Conservation (phyloP, 2,113 vertebrate species). For the Grammomys dolichurus region DNA sequence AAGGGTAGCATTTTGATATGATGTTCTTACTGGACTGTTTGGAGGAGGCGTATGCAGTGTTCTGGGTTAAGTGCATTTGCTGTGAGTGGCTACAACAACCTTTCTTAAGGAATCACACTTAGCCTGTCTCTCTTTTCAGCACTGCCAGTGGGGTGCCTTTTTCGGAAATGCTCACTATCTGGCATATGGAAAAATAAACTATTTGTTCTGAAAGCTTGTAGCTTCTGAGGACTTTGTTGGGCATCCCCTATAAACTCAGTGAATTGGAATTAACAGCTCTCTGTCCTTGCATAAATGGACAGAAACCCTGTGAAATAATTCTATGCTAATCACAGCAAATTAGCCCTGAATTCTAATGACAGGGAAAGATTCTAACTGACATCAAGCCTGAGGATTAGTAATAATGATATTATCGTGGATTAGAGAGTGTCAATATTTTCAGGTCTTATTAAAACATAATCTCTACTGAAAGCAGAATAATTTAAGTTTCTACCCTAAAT, state of each 20-base stretch:
- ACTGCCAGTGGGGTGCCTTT: slow-evolving; percentile 80
- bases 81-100: slow-evolving; percentile 78
- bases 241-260: slow-evolving; percentile 82
- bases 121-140: slow-evolving; percentile 81
- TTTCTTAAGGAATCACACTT: slow-evolving; percentile 81
- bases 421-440: slow-evolving; percentile 72
- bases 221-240: slow-evolving; percentile 81
- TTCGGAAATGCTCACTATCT: slow-evolving; percentile 61
- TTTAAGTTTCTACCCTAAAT: neutral
- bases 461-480: slow-evolving; percentile 56
- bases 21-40: slow-evolving; percentile 85
- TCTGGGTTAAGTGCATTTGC: slow-evolving; percentile 81
- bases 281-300: slow-evolving; percentile 84
- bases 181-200: slow-evolving; percentile 74
- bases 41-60: slow-evolving; percentile 68
- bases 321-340: slow-evolving; percentile 86
- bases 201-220: slow-evolving; percentile 81
- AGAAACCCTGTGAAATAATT: slow-evolving; percentile 86
- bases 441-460: slow-evolving; percentile 60
- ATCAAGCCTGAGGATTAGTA: slow-evolving; percentile 79
- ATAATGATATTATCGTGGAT: slow-evolving; percentile 81
- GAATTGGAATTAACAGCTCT: slow-evolving; percentile 85
- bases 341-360: slow-evolving; percentile 84
- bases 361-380: slow-evolving; percentile 85
- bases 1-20: slow-evolving; percentile 88